These are phyloP conservation scores for Sylvia borin DNA, from an alignment of 2,797 vertebrate species.

Conservation along the genomic window DNA sequence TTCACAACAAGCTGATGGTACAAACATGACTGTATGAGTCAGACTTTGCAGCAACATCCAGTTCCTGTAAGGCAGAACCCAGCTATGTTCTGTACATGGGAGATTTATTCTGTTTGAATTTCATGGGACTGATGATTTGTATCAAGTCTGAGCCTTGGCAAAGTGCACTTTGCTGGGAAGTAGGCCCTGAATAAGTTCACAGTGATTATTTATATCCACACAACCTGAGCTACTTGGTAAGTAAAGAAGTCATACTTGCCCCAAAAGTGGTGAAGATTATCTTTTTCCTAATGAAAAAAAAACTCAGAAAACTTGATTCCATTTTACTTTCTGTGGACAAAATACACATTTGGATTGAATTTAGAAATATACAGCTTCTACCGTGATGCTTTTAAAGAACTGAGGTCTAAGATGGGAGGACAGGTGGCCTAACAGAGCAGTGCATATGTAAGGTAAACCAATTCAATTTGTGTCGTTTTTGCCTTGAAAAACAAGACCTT, in stretches of 20 bases:
- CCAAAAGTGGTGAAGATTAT: background rate
- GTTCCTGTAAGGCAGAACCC: constrained; percentile 13
- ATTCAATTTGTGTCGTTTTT: background rate
- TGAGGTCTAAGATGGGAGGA: background rate
- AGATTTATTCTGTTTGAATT: constrained; percentile 34
- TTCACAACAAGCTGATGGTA: background rate
- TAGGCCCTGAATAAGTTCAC: background rate
- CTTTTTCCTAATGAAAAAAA: background rate
- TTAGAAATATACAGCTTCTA: background rate
- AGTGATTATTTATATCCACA: background rate
- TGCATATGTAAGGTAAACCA: background rate
- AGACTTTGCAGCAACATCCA: background rate
- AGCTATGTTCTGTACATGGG: background rate
- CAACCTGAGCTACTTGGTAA: background rate
- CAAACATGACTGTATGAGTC: background rate
- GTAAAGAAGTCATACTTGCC: background rate
- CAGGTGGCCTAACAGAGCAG: background rate
- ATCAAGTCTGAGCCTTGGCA: background rate
- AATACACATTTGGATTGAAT: background rate
- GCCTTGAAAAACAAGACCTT: background rate
- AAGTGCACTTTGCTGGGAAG: background rate
- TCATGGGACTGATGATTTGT: background rate
- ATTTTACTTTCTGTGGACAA: background rate
- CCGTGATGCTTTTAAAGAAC: background rate
- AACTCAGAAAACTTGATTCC: background rate